Percentiles rank a stretch among this genome's conserved stretches.
Conservation (phyloP, 92 coral and sea anemone species). For the Heteractis magnifica region DNA sequence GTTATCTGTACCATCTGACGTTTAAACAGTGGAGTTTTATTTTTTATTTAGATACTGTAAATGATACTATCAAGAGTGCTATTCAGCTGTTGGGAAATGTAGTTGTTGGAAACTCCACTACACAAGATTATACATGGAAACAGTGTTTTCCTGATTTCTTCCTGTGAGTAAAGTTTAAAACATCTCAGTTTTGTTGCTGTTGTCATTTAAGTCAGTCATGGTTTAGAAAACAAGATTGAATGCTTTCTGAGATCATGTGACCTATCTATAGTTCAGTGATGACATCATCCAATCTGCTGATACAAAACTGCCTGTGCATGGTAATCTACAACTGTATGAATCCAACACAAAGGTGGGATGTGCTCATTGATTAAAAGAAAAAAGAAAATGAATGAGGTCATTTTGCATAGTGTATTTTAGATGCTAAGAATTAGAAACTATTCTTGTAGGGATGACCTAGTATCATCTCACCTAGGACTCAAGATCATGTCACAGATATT, state of each 20-base stretch:
- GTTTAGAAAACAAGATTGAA: background rate
- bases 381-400: background rate
- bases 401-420: background rate
- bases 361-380: background rate
- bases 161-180: constrained; percentile 48
- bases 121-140: constrained; percentile 72
- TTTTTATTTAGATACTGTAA: constrained; percentile 25
- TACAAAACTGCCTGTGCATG: constrained; percentile 87
- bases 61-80: constrained; percentile 63
- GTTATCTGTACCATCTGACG: background rate
- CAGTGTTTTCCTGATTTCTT: constrained; percentile 77
- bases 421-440: background rate
- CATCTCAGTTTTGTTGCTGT: background rate
- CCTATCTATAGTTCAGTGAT: constrained; percentile 53
- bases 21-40: background rate
- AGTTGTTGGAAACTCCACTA: constrained; percentile 60
- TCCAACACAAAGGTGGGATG: constrained; percentile 52
- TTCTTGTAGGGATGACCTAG: constrained; percentile 58
- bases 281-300: constrained; percentile 46
- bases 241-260: background rate
- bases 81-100: constrained; percentile 87
- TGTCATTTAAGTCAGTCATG: background rate
- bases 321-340: constrained; percentile 83
- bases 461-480: constrained; percentile 49
- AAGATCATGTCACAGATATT: constrained; percentile 72